Conservation (phyloP, 2,113 vertebrate species). For the Oncorhynchus gorbuscha region DNA sequence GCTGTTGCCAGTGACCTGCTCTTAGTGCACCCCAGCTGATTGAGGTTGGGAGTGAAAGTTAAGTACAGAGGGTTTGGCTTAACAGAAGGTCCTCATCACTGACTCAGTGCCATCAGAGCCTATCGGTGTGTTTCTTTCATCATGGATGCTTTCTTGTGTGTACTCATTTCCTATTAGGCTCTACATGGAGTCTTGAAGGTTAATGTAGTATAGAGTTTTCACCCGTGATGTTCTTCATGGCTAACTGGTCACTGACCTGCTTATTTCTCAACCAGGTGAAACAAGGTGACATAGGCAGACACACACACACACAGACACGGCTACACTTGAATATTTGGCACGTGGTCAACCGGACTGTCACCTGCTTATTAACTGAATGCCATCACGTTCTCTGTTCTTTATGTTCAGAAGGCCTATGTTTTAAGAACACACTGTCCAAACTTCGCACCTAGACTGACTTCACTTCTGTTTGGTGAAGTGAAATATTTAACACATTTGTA, state of each 20-base stretch:
- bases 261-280: not conserved
- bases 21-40: too few relatives aligned
- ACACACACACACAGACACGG: not conserved
- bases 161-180: too few relatives aligned
- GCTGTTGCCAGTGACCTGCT: too few relatives aligned
- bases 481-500: not conserved
- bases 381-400: too few relatives aligned
- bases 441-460: not conserved
- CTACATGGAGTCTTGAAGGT: not conserved
- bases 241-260: not conserved
- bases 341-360: not conserved
- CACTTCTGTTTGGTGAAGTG: too few relatives aligned
- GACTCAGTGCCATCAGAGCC: too few relatives aligned
- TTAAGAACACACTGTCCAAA: too few relatives aligned
- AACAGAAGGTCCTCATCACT: too few relatives aligned
- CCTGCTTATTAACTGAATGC: not conserved
- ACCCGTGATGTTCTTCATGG: not conserved
- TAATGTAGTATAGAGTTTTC: not conserved
- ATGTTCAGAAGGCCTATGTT: too few relatives aligned
- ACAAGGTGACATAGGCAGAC: not conserved
- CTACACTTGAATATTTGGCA: too few relatives aligned
- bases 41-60: slow-evolving; percentile 3
- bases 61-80: slow-evolving; percentile 30
- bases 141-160: too few relatives aligned
- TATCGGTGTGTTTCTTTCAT: too few relatives aligned